phyloP scores from a whole-genome alignment of 2,113 vertebrate genomes.

The Aegotheles bennettii region DNA sequence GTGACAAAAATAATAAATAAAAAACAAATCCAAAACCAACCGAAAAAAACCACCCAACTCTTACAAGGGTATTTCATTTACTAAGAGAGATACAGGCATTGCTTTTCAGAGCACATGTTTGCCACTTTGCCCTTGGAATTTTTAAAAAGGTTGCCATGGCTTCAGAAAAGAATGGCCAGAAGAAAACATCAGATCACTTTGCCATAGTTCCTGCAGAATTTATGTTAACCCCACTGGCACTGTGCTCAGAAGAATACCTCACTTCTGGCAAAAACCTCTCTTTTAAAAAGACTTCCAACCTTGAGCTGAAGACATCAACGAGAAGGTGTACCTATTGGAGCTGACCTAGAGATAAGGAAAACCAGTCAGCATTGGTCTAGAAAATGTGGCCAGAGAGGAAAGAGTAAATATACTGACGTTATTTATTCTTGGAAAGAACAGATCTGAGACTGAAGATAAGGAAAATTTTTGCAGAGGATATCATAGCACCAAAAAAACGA shows the following conservation, averaged over 20 bases:
- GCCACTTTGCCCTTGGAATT: neutral
- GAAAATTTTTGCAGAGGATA: neutral
- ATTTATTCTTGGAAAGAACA: neutral
- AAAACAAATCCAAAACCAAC: neutral
- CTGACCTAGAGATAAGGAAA: neutral
- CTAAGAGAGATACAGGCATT: neutral
- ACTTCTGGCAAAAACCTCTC: neutral
- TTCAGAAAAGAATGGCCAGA: neutral
- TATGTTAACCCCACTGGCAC: neutral
- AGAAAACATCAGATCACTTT: neutral
- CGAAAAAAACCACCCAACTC: too few relatives aligned
- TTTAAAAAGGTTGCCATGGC: neutral
- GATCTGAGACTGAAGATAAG: neutral
- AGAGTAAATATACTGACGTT: neutral
- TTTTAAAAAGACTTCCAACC: neutral
- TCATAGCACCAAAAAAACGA: neutral
- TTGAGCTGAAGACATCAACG: neutral
- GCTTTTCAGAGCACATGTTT: neutral
- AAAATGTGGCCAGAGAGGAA: neutral
- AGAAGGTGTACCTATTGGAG: neutral
- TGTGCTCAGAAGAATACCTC: neutral
- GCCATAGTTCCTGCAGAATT: neutral
- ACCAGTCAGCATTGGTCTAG: neutral
- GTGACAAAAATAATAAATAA: neutral
- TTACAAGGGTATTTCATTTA: neutral